Percentiles rank a stretch among this genome's conserved stretches.
phyloP scores from a whole-genome alignment of 2,888 invertebrate species.

The Archaeoteleia sp. region DNA sequence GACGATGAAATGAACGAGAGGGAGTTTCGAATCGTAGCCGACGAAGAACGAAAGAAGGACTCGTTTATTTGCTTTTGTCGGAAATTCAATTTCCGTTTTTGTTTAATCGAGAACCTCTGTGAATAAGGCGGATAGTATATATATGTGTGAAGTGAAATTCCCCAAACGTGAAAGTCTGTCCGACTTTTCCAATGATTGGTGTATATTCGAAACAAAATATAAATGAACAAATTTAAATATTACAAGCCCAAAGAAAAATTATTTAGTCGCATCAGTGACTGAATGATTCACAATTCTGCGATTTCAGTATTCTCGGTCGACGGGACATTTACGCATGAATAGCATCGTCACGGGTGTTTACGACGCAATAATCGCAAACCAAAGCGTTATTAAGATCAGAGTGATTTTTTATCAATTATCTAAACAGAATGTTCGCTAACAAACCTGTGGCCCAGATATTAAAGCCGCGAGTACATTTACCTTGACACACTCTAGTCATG shows the following conservation, averaged over 20 bases:
- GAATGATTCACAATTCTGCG: constrained; percentile 9
- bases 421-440: constrained; percentile 32
- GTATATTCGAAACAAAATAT: too few relatives aligned
- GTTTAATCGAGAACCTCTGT: constrained; percentile 25
- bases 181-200: too few relatives aligned
- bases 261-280: too few relatives aligned
- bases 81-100: constrained; percentile 45
- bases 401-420: constrained; percentile 42
- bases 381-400: constrained; percentile 23
- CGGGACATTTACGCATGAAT: constrained; percentile 24
- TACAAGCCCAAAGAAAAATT: too few relatives aligned
- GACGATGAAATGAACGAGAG: constrained; percentile 28
- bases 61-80: constrained; percentile 34
- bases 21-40: constrained; percentile 13
- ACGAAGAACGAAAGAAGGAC: constrained; percentile 19
- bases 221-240: too few relatives aligned
- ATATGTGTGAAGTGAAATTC: background rate
- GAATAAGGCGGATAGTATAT: background rate
- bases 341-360: constrained; percentile 21
- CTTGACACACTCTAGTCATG: constrained; percentile 37
- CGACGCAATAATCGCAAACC: constrained; percentile 18
- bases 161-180: constrained; percentile 12
- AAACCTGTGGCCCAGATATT: constrained; percentile 37
- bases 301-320: constrained; percentile 18
- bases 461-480: constrained; percentile 33